Evolutionary conservation across 2,113 vertebrate species (phyloP).

Genomic region (Rhinolophus sinicus): DNA sequence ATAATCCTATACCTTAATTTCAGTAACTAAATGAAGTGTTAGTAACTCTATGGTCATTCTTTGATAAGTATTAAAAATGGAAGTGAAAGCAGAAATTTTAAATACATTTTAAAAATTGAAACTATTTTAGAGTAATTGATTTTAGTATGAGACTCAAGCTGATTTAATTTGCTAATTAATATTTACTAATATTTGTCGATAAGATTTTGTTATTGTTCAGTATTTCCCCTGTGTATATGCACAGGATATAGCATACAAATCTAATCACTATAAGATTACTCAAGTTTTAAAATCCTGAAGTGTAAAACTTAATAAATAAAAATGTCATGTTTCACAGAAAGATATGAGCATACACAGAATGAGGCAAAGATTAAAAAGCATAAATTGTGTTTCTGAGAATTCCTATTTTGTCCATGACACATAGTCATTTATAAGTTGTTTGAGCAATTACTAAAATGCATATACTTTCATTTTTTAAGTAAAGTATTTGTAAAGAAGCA

Average conservation of each 20-base stretch:
- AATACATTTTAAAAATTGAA: background rate
- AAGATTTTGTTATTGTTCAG: background rate
- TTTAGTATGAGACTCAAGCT: background rate
- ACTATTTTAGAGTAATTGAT: background rate
- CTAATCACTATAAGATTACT: background rate
- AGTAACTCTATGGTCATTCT: background rate
- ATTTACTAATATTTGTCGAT: slow-evolving; percentile 20
- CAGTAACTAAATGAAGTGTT: background rate
- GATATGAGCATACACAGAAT: background rate
- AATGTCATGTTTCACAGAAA: background rate
- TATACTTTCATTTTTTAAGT: background rate
- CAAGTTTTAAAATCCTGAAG: background rate
- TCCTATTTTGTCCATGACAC: background rate
- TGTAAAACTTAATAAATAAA: background rate
- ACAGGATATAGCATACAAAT: background rate
- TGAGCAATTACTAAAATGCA: background rate
- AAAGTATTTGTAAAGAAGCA: background rate
- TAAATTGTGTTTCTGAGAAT: background rate
- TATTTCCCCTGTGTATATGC: background rate
- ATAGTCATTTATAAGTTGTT: background rate
- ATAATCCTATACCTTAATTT: background rate
- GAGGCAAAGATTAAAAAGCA: background rate
- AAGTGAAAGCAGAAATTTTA: background rate
- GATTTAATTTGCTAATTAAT: background rate
- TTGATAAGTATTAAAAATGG: background rate